Conservation (phyloP, 2,888 invertebrate genomes). For the Allygus modestus region DNA sequence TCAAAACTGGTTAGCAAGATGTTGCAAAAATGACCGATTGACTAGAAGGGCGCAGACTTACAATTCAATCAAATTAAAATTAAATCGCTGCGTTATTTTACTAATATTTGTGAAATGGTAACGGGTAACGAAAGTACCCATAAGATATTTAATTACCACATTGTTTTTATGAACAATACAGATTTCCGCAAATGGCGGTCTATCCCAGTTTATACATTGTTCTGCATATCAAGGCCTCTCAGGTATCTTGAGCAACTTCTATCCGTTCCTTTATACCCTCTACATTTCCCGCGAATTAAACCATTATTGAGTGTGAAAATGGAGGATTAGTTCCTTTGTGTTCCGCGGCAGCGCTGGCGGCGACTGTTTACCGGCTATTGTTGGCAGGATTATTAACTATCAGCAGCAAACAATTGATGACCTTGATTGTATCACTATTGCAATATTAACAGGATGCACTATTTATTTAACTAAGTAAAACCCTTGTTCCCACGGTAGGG, state of each 20-base stretch:
- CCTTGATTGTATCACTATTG: constrained; percentile 24
- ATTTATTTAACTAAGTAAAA: background rate
- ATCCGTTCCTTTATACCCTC: background rate
- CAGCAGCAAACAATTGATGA: constrained; percentile 12
- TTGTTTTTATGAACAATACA: background rate
- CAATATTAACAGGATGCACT: background rate
- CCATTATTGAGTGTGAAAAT: constrained; percentile 29
- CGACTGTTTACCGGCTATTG: background rate
- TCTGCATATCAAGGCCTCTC: constrained; percentile 5
- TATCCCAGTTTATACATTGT: background rate
- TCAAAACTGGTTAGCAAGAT: too few species aligned
- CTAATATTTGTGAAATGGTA: too few species aligned
- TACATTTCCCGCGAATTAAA: background rate
- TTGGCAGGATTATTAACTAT: background rate
- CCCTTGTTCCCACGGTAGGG: background rate
- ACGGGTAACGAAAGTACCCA: too few species aligned
- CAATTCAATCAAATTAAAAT: too few species aligned
- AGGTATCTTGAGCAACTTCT: background rate
- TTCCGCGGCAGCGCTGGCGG: background rate
- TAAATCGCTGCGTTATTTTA: too few species aligned
- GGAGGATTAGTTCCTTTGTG: constrained; percentile 5
- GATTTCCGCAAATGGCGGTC: background rate
- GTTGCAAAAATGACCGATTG: too few species aligned
- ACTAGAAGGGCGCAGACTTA: too few species aligned
- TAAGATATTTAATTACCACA: background rate